Conservation (phyloP, 2,888 invertebrate species). For the Therioaphis trifolii region DNA sequence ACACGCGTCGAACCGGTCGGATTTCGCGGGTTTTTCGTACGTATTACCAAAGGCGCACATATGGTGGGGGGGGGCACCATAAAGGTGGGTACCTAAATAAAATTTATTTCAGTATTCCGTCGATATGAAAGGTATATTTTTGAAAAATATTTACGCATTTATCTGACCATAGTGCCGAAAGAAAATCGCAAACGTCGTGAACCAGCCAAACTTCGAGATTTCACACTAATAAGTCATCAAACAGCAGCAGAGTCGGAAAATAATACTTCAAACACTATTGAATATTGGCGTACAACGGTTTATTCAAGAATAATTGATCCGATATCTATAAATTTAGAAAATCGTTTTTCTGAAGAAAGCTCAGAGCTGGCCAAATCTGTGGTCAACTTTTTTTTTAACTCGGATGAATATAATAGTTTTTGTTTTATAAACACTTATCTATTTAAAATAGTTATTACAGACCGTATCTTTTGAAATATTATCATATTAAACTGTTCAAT, state of each 20-base stretch:
- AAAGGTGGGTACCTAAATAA: no score
- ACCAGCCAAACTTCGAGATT: background rate
- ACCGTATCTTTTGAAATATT: no score
- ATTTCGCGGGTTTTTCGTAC: no score
- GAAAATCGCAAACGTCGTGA: background rate
- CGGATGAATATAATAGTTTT: no score
- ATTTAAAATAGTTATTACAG: conserved; percentile 31
- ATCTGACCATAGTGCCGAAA: background rate
- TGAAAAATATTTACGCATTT: no score
- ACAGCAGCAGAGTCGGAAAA: background rate
- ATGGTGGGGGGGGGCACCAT: no score
- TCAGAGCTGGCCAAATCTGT: conserved; percentile 1
- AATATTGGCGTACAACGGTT: background rate
- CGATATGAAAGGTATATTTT: no score
- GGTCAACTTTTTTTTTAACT: background rate
- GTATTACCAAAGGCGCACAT: no score
- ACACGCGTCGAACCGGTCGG: no score
- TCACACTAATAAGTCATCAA: background rate
- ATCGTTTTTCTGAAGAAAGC: conserved; percentile 5
- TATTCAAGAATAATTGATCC: background rate
- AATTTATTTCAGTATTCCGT: no score
- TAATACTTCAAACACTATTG: background rate
- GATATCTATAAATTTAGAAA: conserved; percentile 2
- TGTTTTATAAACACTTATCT: background rate
- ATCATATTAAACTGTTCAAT: no score